These are phyloP conservation scores for Nephrotoma appendiculata DNA, from an alignment of 2,888 invertebrate genomes.

Conservation along the genomic window DNA sequence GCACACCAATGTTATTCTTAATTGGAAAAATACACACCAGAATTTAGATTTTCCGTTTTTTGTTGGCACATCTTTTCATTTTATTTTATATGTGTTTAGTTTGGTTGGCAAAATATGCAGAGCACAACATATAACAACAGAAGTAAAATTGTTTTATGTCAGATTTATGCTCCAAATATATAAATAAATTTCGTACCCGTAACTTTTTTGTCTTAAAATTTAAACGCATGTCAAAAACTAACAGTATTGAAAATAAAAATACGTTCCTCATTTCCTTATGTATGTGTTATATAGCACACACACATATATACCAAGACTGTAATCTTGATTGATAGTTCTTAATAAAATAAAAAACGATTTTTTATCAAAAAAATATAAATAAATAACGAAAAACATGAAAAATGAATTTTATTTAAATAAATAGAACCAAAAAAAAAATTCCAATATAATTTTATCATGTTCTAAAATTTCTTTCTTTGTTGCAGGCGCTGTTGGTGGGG, in stretches of 20 bases:
- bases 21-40: background rate
- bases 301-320: background rate
- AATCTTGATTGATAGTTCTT: constrained; percentile 6
- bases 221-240: background rate
- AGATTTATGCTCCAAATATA: background rate
- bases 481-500: constrained; percentile 79
- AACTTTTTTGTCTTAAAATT: background rate
- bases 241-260: background rate
- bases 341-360: background rate
- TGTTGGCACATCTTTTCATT: background rate
- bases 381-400: background rate
- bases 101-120: background rate
- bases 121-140: background rate
- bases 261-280: background rate
- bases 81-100: background rate
- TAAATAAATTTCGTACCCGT: background rate
- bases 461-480: background rate
- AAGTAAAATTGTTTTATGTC: background rate
- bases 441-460: background rate
- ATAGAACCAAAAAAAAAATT: background rate
- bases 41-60: background rate
- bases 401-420: background rate
- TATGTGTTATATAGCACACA: background rate
- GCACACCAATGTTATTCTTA: background rate
- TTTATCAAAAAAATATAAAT: background rate